Evolutionary conservation across 2,888 invertebrate species (phyloP), one percentile per base, ranked within the genome.

Genomic region (Nasonovia ribisnigri): DNA sequence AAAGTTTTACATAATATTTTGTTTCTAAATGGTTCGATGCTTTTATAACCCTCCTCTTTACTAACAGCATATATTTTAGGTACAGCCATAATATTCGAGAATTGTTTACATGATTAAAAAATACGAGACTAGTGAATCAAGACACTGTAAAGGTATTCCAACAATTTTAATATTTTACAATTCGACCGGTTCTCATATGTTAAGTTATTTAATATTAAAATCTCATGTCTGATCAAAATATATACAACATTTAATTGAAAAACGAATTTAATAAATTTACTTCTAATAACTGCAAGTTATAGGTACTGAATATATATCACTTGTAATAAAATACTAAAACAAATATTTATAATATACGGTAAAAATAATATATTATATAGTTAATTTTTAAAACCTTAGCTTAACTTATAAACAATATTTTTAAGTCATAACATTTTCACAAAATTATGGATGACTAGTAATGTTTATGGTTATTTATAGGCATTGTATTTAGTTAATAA

Each of bases 1-100:
- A 60, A 87, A 87, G 87, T 92, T 87, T 46, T 91, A 46, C 13
- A 60, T 67, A 67, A 88, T 48, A 92, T 92, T 88, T 92, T 29
- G 46, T 87, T 92, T 88, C 87, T 48, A 92, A 92, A 92, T 67
- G 92, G 92, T 87, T 88, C 92, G 10, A 87, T 48, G 87, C 26
- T 60, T 87, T 87, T 92, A 48, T 67, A 87, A 92, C 48, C 46
- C 13, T 57, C 57, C 60, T 48, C 57, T 42, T 88, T 54, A n/a
- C n/a, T 51, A 51, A 43, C 43, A 16, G n/a, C 54, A 91, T 84
- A 91, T 60, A 91, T 91, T 91, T 57, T 84, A 84, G 54, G n/a
- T 54, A 77, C 29, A 29, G 88, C 42, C 42, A 84, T 84, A 91
- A 43, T 57, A 86, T 91, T 84, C 57, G n/a, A 84, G n/a, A 54